Evolutionary conservation across 2,113 vertebrate genomes (phyloP).

Genomic region (Catharus minimus): DNA sequence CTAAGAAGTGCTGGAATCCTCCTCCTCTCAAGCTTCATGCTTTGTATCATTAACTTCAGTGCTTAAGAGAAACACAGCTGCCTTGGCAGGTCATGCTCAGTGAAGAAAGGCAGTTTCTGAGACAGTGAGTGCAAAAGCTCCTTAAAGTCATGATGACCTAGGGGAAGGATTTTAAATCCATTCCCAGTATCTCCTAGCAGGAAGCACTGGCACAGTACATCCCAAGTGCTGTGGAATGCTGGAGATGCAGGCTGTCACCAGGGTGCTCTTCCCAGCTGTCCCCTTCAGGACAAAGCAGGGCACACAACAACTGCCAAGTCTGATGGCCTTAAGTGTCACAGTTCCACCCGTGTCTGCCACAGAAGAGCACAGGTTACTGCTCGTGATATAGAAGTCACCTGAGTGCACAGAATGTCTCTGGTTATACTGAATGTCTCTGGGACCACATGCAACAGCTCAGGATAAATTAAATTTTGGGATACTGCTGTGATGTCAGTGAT

Average conservation of each 20-base stretch:
- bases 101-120: background rate
- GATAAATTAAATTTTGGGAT: background rate
- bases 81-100: background rate
- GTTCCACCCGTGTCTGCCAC: background rate
- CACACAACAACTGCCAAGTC: background rate
- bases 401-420: background rate
- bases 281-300: background rate
- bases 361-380: background rate
- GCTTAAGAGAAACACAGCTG: conserved; percentile 45
- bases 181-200: background rate
- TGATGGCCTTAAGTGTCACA: background rate
- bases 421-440: background rate
- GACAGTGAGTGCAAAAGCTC: background rate
- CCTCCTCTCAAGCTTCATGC: background rate
- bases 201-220: background rate
- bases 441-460: background rate
- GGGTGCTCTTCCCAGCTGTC: background rate
- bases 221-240: background rate
- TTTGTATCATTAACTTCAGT: background rate
- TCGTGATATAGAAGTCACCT: rapidly evolving
- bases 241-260: background rate
- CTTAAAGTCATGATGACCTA: background rate
- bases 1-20: background rate
- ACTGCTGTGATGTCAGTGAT: background rate
- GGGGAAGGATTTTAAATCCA: conserved; percentile 8